phyloP scores from a whole-genome alignment of 2,113 vertebrate genomes.

The Synchiropus splendidus region DNA sequence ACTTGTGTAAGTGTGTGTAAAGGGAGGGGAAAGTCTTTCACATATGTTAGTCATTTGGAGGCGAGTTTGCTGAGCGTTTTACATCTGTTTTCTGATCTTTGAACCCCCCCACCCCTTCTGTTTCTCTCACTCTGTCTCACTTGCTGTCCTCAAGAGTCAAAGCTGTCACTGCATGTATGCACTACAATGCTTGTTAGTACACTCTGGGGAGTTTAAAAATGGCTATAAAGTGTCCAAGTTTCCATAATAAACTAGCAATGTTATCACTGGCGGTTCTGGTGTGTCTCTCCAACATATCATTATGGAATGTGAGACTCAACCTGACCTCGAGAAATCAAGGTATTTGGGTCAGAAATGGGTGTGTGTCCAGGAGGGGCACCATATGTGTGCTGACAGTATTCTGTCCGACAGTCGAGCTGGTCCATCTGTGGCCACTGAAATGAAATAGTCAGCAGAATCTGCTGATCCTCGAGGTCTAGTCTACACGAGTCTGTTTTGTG shows the following conservation, averaged over 20 bases:
- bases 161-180: slow-evolving; percentile 29
- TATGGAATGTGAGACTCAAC: slow-evolving; percentile 22
- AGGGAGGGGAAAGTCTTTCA: slow-evolving; percentile 44
- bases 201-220: slow-evolving; percentile 33
- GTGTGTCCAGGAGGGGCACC: slow-evolving; percentile 9
- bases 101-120: slow-evolving; percentile 47
- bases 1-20: slow-evolving; percentile 7
- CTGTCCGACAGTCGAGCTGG: slow-evolving; percentile 22
- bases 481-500: slow-evolving; percentile 1
- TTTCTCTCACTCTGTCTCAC: slow-evolving; percentile 15
- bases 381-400: slow-evolving; percentile 34
- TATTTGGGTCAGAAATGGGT: slow-evolving; percentile 24
- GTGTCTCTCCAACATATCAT: slow-evolving; percentile 26
- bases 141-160: slow-evolving; percentile 32
- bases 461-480: slow-evolving; percentile 28
- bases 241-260: slow-evolving; percentile 26
- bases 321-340: slow-evolving; percentile 31
- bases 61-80: slow-evolving; percentile 61
- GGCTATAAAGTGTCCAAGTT: slow-evolving; percentile 35
- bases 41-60: slow-evolving; percentile 73
- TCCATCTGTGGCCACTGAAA: slow-evolving; percentile 31
- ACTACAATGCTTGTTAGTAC: slow-evolving; percentile 26
- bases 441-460: slow-evolving; percentile 48
- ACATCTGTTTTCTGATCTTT: slow-evolving; percentile 77
- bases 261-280: slow-evolving; percentile 39